Conservation (phyloP, 2,113 vertebrate species). For the Fulmarus glacialis region DNA sequence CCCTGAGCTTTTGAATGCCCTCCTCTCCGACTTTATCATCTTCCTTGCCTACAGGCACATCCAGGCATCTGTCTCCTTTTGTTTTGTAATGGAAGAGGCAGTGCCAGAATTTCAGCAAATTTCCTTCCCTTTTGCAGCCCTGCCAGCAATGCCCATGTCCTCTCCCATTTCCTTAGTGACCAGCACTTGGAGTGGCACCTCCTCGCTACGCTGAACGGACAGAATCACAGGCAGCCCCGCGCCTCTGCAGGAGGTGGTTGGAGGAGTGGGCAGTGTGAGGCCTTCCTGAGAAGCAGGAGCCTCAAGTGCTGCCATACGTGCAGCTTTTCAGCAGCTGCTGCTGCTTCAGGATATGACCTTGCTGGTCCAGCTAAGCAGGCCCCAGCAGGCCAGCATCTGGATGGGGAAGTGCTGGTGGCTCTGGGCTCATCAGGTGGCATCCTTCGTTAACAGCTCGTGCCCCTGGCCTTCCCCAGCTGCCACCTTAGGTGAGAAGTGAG, state of each 20-base stretch:
- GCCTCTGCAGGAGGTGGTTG: not conserved
- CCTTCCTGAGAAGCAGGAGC: not conserved
- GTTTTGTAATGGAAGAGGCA: not conserved
- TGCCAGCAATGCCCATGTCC: not conserved
- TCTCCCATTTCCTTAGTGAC: not conserved
- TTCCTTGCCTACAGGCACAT: not conserved
- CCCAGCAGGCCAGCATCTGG: too few relatives aligned
- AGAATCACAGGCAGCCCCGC: not conserved
- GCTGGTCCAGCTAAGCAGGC: not conserved
- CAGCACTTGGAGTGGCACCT: not conserved
- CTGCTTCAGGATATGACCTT: rapidly evolving
- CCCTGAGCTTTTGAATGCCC: not conserved
- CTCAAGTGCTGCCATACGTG: not conserved
- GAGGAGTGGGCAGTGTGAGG: not conserved
- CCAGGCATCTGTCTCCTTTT: not conserved
- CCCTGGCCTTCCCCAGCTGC: not conserved
- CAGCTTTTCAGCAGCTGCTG: not conserved
- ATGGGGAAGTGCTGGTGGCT: not conserved
- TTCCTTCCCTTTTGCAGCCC: not conserved
- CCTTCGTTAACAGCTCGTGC: not conserved
- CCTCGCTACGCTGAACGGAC: not conserved
- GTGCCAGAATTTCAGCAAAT: not conserved
- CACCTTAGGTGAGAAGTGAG: not conserved
- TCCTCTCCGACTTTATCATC: not conserved
- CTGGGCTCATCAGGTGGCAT: not conserved